Conservation (phyloP, 2,113 vertebrate genomes). For the Lophura nycthemera region DNA sequence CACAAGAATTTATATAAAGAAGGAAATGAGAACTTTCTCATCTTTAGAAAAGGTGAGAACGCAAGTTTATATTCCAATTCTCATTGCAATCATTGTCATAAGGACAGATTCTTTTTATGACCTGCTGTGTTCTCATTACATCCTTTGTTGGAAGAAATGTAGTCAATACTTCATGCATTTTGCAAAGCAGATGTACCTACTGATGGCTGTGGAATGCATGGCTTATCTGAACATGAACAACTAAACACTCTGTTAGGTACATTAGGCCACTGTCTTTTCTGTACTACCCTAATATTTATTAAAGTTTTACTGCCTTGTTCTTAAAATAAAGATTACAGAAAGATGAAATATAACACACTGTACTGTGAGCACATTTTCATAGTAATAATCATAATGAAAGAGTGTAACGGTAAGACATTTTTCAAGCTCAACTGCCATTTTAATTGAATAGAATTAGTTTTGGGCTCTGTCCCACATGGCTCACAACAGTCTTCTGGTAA, state of each 20-base stretch:
- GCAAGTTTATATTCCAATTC: background rate
- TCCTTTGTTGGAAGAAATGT: background rate
- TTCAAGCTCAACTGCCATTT: background rate
- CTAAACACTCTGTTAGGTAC: background rate
- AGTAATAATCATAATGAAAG: background rate
- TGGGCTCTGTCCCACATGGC: background rate
- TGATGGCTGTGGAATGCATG: background rate
- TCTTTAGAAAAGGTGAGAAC: background rate
- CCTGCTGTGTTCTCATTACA: constrained; percentile 11
- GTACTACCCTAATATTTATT: background rate
- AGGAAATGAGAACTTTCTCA: background rate
- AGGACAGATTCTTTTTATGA: background rate
- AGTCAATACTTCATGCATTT: constrained; percentile 50
- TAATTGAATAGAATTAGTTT: background rate
- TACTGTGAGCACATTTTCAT: background rate
- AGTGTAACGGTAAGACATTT: background rate
- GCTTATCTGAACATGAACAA: background rate
- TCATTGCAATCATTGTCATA: background rate
- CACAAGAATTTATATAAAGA: background rate
- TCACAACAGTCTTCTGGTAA: background rate
- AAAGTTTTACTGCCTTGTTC: background rate
- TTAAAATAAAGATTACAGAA: constrained; percentile 2
- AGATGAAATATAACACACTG: background rate
- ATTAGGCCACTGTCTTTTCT: background rate
- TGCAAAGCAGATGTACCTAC: constrained; percentile 8